Base-by-base conservation (phyloP, 2,888 invertebrate species). In the Euplagia quadripunctaria region DNA sequence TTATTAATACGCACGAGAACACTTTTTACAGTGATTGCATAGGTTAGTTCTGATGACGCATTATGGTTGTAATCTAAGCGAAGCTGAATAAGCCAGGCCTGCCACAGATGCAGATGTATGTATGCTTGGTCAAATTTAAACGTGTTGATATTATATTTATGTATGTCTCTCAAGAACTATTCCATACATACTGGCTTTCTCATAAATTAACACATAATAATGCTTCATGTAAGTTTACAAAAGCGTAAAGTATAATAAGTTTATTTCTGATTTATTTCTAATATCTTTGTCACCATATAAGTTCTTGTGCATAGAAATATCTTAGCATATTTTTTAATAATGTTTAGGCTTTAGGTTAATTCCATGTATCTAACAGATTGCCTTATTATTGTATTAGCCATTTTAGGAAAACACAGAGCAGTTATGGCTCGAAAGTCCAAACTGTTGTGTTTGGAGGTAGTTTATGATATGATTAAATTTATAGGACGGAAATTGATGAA, bases 401-500 rank as follows among this genome's bases (percentile, higher is more conserved):
- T 43, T n/a, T 64, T 12, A n/a, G 43, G 64, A n/a, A 9, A 14
- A 17, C 11, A 41, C 4, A 58, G n/a, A n/a, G 17, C 8, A 4
- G n/a, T 31, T 55, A 55, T 55, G 55, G 55, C 6, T 55, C n/a
- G 55, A 55, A n/a, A 55, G 55, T n/a, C 11, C 55, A 55, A n/a
- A 52, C 3, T 55, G 9, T 55, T n/a, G 55, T n/a, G n/a, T 0
- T 55, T 6, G n/a, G 11, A n/a, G 55, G 11, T 58, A 20, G 58
- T 58, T 20, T 58, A 20, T 20, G 58, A 58, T 11, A 11, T 31
- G 31, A 20, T 58, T 12, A 4, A 20, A 58, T 58, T 55, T 58
- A 58, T 11, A 58, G 58, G 42, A 46, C 55, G 69, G 49, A 64
- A 16, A 66, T 70, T 74, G 76, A 69, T 73, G 73, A 58, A 20